Evolutionary conservation across 2,888 invertebrate genomes (phyloP).

Genomic region (Amphipoea lucens): DNA sequence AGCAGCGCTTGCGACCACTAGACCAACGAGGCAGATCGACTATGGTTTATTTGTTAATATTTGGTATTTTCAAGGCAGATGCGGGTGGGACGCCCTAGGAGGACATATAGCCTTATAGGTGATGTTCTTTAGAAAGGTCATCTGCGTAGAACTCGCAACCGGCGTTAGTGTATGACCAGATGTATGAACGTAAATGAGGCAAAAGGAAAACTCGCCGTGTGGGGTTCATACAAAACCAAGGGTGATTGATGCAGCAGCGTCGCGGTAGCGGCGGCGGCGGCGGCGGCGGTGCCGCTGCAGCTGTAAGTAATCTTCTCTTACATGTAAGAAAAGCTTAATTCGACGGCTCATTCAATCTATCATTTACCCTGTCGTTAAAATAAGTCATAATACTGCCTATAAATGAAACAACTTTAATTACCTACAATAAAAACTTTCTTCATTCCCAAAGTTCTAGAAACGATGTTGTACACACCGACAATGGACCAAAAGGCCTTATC

Average conservation of each 20-base stretch:
- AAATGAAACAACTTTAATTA: constrained; percentile 33
- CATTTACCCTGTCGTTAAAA: not conserved
- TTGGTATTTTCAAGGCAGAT: not conserved
- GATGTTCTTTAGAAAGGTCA: not conserved
- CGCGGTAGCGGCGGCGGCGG: too few species aligned
- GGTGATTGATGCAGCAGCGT: too few species aligned
- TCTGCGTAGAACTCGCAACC: not conserved
- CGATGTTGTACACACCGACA: not conserved
- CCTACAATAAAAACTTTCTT: constrained; percentile 30
- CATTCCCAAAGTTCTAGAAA: constrained; percentile 28
- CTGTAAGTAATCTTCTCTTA: too few species aligned
- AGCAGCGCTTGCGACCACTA: not conserved
- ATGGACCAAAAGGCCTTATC: constrained; percentile 1
- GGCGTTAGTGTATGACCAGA: not conserved
- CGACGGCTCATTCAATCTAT: not conserved
- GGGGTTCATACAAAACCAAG: too few species aligned
- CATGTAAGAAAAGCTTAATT: not conserved
- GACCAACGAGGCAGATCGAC: not conserved
- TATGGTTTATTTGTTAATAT: not conserved
- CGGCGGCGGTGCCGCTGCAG: too few species aligned
- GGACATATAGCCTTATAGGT: not conserved
- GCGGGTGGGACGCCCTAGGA: not conserved
- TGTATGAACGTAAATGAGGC: too few species aligned
- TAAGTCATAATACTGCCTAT: not conserved
- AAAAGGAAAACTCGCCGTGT: too few species aligned